Evolutionary conservation across 2,113 vertebrate genomes (phyloP), one percentile per base, ranked within the genome.

Genomic region (Gnathonemus longibarbis): DNA sequence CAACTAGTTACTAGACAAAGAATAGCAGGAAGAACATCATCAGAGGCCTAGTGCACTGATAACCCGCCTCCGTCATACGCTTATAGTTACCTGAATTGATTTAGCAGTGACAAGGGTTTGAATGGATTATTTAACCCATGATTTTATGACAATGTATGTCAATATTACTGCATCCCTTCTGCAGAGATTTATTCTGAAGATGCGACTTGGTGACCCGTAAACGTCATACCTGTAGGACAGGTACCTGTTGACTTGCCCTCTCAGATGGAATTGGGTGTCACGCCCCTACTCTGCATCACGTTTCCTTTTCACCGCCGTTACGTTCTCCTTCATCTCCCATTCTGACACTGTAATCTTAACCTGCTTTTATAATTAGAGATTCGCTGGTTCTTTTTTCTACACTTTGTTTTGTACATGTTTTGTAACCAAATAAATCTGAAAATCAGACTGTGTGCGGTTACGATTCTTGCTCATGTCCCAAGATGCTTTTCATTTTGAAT

Each of bases 341-440:
- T 58, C 53, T 62, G 52, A 48, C 62, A 53, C 45, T 90, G 39
- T 58, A 3, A 35, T 87, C 58, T 70, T 31, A 9, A 58, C 66
- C 83, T 88, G 84, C 88, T 92, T 91, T 93, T 93, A 66, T 93
- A 83, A 87, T 93, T 94, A 93, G 94, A 89, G 87, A 90, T 92
- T 93, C 31, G 80, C 35, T 62, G 42, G n/a, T 87, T 39, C 39
- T 46, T 90, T 94, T 95, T 96, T 96, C 94, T 95, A 95, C 92
- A 91, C 88, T 95, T 96, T 91, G 92, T 96, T 96, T 96, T 96
- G 92, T 96, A 96, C 89, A 86, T 94, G 93, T 94, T 95, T 95
- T 95, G 92, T 95, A 94, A 93, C 90, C 83, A 94, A 95, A 95
- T 94, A 94, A 93, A 94, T 91, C 90, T 66, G 39, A 92, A 91